These are phyloP conservation scores for Potamilus streckersoni DNA, from an alignment of 1,140 invertebrate genomes.

Conservation along the genomic window DNA sequence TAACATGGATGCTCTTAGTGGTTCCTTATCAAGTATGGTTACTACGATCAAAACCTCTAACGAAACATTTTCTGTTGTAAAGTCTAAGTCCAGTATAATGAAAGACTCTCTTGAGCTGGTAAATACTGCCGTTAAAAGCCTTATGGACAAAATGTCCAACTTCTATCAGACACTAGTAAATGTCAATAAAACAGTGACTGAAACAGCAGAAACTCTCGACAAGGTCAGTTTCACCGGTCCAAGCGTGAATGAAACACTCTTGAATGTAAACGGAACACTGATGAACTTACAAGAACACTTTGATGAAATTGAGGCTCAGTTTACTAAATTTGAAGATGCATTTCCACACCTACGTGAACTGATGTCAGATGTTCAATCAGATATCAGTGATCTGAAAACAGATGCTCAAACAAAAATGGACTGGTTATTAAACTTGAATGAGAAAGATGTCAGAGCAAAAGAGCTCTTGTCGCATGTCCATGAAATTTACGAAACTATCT, in stretches of 20 bases:
- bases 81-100: conserved; percentile 12
- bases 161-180: background rate
- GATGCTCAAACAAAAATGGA: no score
- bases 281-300: conserved; percentile 4
- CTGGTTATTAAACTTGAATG: no score
- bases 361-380: no score
- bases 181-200: conserved; percentile 2
- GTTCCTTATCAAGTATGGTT: conserved; percentile 5
- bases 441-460: no score
- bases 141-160: no score
- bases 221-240: background rate
- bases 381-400: no score
- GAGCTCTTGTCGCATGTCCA: no score
- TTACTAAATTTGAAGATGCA: conserved; percentile 10
- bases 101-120: conserved; percentile 15
- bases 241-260: conserved; percentile 4
- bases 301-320: background rate
- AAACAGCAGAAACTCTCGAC: conserved; percentile 1
- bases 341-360: background rate
- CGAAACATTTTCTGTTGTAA: conserved; percentile 18
- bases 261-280: conserved; percentile 10
- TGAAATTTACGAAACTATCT: no score
- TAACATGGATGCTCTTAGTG: background rate
- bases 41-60: conserved; percentile 5
- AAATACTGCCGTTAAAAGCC: background rate